Conservation (phyloP, 2,888 invertebrate genomes). For the Ormyrus labotus region DNA sequence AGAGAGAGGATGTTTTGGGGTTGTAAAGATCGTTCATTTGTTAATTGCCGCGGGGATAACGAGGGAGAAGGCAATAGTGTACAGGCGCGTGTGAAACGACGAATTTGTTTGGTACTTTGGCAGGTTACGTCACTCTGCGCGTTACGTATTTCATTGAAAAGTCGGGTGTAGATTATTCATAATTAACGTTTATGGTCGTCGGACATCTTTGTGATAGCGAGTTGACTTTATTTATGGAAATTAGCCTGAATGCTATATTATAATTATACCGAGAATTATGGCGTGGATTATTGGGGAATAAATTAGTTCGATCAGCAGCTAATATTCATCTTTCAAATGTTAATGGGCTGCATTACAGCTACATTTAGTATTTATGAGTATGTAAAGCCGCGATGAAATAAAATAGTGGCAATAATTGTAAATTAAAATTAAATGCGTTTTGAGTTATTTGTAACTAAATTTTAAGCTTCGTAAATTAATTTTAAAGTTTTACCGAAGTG, state of each 20-base stretch:
- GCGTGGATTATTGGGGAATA: background rate
- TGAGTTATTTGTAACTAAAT: too few species aligned
- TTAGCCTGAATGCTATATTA: background rate
- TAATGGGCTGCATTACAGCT: background rate
- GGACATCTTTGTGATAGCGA: too few species aligned
- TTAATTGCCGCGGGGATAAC: conserved; percentile 16
- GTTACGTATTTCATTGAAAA: too few species aligned
- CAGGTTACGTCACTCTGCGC: too few species aligned
- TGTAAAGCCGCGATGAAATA: background rate
- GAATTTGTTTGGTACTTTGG: too few species aligned
- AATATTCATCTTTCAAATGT: background rate
- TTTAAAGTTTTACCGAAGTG: background rate
- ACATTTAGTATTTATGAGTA: conserved; percentile 11
- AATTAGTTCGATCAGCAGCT: background rate
- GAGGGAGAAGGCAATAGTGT: conserved; percentile 3
- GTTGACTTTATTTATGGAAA: too few species aligned
- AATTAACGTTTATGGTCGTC: too few species aligned
- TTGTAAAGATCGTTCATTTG: conserved; percentile 31
- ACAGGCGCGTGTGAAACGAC: too few species aligned
- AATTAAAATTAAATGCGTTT: background rate
- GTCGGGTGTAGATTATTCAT: too few species aligned
- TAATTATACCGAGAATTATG: background rate
- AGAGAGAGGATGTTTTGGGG: conserved; percentile 17
- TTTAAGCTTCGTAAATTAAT: background rate
- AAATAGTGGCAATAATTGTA: background rate